Percentiles rank a stretch among this genome's conserved stretches.
Conservation (phyloP, 2,113 vertebrate species). For the Condylura cristata region DNA sequence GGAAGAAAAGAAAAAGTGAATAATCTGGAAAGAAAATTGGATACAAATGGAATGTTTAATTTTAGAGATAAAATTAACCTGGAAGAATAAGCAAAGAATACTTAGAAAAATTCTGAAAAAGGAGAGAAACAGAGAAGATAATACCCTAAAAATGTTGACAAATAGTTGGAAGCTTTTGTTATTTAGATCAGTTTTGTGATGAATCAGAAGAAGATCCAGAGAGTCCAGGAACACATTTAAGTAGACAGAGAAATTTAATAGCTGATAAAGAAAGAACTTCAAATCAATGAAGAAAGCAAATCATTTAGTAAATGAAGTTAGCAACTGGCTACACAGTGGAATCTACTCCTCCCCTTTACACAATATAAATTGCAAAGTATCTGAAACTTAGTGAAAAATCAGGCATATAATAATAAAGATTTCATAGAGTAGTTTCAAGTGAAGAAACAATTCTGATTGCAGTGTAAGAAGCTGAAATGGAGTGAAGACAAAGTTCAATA, state of each 20-base stretch:
- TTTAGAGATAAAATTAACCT: constrained; percentile 1
- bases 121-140: neutral
- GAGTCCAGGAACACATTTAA: neutral
- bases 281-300: neutral
- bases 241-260: neutral
- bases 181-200: neutral
- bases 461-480: neutral
- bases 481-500: neutral
- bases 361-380: constrained; percentile 18
- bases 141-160: neutral
- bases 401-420: neutral
- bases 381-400: constrained; percentile 1
- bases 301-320: neutral
- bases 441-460: neutral
- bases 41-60: neutral
- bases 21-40: neutral
- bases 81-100: constrained; percentile 25
- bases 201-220: neutral
- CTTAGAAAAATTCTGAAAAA: neutral
- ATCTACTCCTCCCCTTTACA: neutral
- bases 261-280: neutral
- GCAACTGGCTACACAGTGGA: neutral
- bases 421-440: neutral
- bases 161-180: neutral
- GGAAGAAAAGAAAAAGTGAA: neutral